Evolutionary conservation across 2,113 vertebrate genomes (phyloP).

Genomic region (Pipa parva): DNA sequence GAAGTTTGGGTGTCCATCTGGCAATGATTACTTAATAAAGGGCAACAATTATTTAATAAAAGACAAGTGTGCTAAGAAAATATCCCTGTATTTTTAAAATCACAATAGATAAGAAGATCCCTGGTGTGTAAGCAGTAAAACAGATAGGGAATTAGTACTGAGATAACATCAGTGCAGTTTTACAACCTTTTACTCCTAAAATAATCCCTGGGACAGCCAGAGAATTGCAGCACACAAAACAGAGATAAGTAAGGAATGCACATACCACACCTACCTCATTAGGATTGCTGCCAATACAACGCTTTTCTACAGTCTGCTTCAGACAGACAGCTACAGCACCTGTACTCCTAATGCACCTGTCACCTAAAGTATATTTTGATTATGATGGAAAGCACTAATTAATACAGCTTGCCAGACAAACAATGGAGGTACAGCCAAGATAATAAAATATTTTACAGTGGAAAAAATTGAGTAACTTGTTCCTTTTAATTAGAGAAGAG

Average conservation of each 20-base stretch:
- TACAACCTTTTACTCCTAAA: constrained; percentile 34
- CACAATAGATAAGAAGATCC: not conserved
- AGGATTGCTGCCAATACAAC: not conserved
- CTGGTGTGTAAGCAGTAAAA: not conserved
- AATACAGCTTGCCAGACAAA: no score
- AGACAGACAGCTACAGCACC: not conserved
- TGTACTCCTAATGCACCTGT: not conserved
- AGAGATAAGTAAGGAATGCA: constrained; percentile 33
- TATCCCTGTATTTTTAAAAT: not conserved
- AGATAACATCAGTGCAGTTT: constrained; percentile 10
- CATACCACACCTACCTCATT: not conserved
- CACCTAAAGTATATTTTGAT: not conserved
- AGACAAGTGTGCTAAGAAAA: not conserved
- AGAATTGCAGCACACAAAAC: constrained; percentile 24
- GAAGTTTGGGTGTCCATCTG: no score
- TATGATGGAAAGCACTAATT: no score
- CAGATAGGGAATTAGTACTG: not conserved
- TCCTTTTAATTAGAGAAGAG: no score
- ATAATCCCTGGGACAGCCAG: constrained; percentile 33
- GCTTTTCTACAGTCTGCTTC: not conserved
- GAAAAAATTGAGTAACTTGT: no score
- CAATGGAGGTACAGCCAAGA: no score
- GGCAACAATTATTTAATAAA: no score
- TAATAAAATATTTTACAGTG: no score
- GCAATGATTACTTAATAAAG: not conserved